A percentile compares a stretch with the other conserved stretches of the same genome.
Evolutionary conservation across 2,888 invertebrate species (phyloP).

Genomic region (Scaptomyza parva): DNA sequence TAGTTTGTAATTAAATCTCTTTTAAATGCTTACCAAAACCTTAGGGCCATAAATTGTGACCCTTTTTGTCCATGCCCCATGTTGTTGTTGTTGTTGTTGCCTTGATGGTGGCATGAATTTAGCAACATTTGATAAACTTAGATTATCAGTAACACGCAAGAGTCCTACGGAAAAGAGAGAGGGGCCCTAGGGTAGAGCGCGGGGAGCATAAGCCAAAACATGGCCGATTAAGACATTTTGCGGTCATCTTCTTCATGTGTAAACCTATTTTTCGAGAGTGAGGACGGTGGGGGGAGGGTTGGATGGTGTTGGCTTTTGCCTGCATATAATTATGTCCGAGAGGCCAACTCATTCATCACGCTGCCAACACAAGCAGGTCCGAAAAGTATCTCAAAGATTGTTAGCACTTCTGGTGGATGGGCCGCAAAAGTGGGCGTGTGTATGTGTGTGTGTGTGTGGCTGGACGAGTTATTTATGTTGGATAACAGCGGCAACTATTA

Average conservation of each 20-base stretch:
- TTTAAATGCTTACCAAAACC: constrained; percentile 38
- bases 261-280: constrained; percentile 17
- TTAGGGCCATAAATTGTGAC: constrained; percentile 44
- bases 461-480: constrained; percentile 73
- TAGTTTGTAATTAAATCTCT: constrained; percentile 44
- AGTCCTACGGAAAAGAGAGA: background rate
- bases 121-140: constrained; percentile 42
- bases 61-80: constrained; percentile 31
- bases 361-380: constrained; percentile 45
- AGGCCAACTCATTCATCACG: constrained; percentile 45
- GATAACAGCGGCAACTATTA: constrained; percentile 69
- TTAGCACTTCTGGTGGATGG: constrained; percentile 69
- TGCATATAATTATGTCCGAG: constrained; percentile 71
- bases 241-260: constrained; percentile 54
- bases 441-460: background rate
- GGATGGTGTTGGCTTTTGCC: background rate
- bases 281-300: no score
- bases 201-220: constrained; percentile 14
- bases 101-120: constrained; percentile 7
- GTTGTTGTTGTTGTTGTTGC: no score
- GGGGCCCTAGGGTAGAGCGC: background rate
- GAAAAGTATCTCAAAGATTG: constrained; percentile 75
- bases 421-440: constrained; percentile 18
- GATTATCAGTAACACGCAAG: constrained; percentile 19
- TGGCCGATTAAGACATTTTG: constrained; percentile 73